Conservation (phyloP, 92 coral and sea anemone species). For the Actinostola sp. region DNA sequence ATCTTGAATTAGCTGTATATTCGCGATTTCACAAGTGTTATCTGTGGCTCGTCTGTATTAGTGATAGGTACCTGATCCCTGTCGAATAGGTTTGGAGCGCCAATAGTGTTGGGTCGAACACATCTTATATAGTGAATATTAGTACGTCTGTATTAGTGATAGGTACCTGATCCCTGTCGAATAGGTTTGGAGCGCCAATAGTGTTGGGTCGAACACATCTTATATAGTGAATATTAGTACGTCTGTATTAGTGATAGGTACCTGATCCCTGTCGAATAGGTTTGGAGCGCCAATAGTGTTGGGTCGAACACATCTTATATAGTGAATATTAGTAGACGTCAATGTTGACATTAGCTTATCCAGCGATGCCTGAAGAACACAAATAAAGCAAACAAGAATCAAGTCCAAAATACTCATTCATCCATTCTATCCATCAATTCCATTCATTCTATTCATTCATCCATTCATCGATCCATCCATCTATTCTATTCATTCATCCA, state of each 20-base stretch:
- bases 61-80: slow-evolving; percentile 1
- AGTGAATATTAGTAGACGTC: slow-evolving; percentile 72
- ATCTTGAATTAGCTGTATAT: too few species aligned
- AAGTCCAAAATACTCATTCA: too few species aligned
- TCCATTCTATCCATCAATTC: too few species aligned
- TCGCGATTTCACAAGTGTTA: too few species aligned
- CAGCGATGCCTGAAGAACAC: slow-evolving; percentile 55
- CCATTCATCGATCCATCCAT: too few species aligned
- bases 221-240: slow-evolving; percentile 64
- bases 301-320: slow-evolving; percentile 80
- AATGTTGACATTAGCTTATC: slow-evolving; percentile 70
- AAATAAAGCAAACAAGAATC: too few species aligned
- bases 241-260: too few species aligned
- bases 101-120: slow-evolving; percentile 63
- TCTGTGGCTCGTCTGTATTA: too few species aligned
- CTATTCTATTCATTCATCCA: too few species aligned
- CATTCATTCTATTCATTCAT: too few species aligned
- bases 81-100: slow-evolving; percentile 61
- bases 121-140: slow-evolving; percentile 77
- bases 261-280: slow-evolving; percentile 66
- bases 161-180: slow-evolving; percentile 30
- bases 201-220: slow-evolving; percentile 76
- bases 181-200: slow-evolving; percentile 50
- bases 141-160: too few species aligned
- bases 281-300: slow-evolving; percentile 61